Evolutionary conservation across 2,797 vertebrate genomes (phyloP).

Genomic region (Lepidocolaptes lacrymiger): DNA sequence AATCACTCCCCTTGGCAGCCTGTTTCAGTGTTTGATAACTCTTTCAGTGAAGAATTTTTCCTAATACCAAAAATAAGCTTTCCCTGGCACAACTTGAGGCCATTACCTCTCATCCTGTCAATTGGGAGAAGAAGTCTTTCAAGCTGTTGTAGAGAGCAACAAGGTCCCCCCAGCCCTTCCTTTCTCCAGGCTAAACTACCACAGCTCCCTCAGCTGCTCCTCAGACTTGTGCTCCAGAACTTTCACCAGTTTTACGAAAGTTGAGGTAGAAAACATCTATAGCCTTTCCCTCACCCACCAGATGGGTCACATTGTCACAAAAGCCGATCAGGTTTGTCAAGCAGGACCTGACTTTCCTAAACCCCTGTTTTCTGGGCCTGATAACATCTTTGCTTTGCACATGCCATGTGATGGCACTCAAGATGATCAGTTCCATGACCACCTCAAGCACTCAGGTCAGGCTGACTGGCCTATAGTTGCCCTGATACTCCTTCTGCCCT

Average conservation of each 20-base stretch:
- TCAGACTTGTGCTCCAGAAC: neutral
- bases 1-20: neutral
- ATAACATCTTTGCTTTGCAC: neutral
- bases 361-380: neutral
- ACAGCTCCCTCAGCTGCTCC: neutral
- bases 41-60: neutral
- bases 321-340: neutral
- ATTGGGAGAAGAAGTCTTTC: neutral
- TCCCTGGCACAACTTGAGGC: neutral
- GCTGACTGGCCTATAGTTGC: neutral
- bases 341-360: neutral
- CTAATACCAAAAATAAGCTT: neutral
- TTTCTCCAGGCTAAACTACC: neutral
- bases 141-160: neutral
- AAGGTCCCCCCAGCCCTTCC: neutral
- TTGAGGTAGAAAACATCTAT: neutral
- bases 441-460: neutral
- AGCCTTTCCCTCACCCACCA: neutral
- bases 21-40: neutral
- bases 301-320: neutral
- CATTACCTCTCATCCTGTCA: neutral
- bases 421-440: no score
- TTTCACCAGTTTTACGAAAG: neutral
- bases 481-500: fast-evolving
- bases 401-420: neutral